Conservation (phyloP, 2,888 invertebrate genomes). For the Luffia ferchaultella region DNA sequence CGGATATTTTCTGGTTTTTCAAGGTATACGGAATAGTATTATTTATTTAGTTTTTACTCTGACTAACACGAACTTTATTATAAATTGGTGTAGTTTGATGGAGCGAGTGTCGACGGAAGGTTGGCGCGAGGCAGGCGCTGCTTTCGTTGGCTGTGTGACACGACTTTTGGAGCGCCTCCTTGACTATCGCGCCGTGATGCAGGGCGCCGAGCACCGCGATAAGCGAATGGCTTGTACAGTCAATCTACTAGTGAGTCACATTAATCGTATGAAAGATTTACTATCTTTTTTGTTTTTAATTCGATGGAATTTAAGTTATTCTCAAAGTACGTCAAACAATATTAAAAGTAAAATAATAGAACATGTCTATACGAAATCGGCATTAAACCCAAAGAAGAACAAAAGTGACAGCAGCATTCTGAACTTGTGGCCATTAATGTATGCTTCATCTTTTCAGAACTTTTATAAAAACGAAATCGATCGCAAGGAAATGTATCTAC, state of each 20-base stretch:
- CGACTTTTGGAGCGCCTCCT: constrained; percentile 85
- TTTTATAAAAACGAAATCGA: constrained; percentile 97
- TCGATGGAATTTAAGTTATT: not conserved
- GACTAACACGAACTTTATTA: too few species aligned
- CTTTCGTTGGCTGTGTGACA: constrained; percentile 92
- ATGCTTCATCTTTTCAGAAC: too few species aligned
- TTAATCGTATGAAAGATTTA: not conserved
- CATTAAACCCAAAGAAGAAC: too few species aligned
- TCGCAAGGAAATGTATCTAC: constrained; percentile 93
- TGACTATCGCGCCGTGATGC: constrained; percentile 94
- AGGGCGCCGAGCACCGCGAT: constrained; percentile 93
- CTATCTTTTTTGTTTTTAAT: not conserved
- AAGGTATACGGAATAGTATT: too few species aligned
- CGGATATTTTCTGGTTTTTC: too few species aligned
- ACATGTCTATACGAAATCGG: too few species aligned
- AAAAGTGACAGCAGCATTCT: too few species aligned
- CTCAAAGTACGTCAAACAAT: too few species aligned
- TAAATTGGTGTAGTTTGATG: constrained; percentile 67
- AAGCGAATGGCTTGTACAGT: constrained; percentile 97
- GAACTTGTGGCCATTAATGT: too few species aligned
- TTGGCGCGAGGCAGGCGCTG: constrained; percentile 92
- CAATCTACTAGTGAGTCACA: constrained; percentile 81
- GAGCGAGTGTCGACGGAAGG: constrained; percentile 86
- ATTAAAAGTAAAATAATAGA: too few species aligned
- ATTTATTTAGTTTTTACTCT: too few species aligned